Conservation (phyloP, 2,797 vertebrate species). For the Momotus momota region DNA sequence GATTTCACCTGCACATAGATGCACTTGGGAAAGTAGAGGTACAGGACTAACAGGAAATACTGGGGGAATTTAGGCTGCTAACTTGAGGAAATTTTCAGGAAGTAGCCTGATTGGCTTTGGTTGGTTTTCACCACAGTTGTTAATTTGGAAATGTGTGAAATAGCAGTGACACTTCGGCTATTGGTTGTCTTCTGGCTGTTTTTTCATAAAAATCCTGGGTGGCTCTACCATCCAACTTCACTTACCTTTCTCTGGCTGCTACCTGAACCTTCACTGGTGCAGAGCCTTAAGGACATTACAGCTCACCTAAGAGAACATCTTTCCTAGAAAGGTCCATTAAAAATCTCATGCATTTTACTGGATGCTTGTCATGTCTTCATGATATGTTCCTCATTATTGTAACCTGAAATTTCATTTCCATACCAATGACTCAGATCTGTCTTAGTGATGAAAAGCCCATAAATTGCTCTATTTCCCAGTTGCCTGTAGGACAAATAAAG, state of each 20-base stretch:
- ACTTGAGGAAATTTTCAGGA: neutral
- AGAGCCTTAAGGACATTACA: neutral
- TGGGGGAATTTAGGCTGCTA: neutral
- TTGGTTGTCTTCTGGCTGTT: neutral
- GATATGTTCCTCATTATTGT: neutral
- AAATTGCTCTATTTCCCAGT: neutral
- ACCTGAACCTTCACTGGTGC: neutral
- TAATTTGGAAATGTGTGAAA: neutral
- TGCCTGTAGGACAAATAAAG: slow-evolving; percentile 8
- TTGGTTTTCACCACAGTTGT: neutral
- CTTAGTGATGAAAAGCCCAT: neutral
- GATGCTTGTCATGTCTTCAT: neutral
- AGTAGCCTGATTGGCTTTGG: neutral
- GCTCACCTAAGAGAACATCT: neutral
- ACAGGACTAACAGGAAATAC: neutral
- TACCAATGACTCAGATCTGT: neutral
- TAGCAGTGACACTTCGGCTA: neutral
- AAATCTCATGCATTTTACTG: slow-evolving; percentile 6
- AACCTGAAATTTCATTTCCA: slow-evolving; percentile 47
- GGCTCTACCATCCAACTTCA: neutral
- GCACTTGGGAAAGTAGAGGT: neutral
- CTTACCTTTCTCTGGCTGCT: neutral
- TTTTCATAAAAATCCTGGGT: neutral
- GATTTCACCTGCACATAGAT: neutral
- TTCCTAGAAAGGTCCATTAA: neutral